Percentiles rank a stretch among this genome's conserved stretches.
Evolutionary conservation across 2,113 vertebrate species (phyloP).

Genomic region (Myrmophylax atrothorax): DNA sequence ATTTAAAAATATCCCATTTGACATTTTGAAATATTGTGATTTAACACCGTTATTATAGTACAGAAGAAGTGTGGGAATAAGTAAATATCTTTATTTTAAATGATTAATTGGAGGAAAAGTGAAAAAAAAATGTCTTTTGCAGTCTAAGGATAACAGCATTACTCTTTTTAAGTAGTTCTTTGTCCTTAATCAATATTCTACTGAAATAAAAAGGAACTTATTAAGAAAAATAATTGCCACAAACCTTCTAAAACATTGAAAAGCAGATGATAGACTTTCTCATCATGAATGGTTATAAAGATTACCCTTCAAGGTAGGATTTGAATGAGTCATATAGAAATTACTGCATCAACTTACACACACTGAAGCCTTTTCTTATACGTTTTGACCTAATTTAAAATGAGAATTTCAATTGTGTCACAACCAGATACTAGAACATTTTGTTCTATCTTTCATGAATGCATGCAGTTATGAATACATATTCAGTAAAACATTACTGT

Average conservation of each 20-base stretch:
- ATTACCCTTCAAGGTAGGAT: neutral
- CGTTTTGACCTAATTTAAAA: constrained; percentile 28
- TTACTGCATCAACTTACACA: neutral
- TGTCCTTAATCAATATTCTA: constrained; percentile 19
- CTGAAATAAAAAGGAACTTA: neutral
- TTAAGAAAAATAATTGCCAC: constrained; percentile 25
- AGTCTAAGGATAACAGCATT: neutral
- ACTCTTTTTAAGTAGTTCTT: neutral
- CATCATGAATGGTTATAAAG: neutral
- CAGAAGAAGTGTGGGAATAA: neutral
- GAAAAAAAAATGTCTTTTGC: neutral
- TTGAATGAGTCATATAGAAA: constrained; percentile 40
- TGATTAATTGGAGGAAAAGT: neutral
- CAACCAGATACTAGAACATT: constrained; percentile 13
- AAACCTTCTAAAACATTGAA: neutral
- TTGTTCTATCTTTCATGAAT: constrained; percentile 19
- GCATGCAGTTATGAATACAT: neutral
- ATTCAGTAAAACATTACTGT: neutral
- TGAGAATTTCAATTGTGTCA: constrained; percentile 5
- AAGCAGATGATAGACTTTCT: constrained; percentile 2
- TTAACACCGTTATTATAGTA: neutral
- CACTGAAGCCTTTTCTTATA: neutral
- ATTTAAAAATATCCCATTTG: neutral
- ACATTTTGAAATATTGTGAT: neutral
- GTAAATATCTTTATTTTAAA: neutral